Percentiles rank a stretch among this genome's conserved stretches.
Evolutionary conservation across 2,797 vertebrate species (phyloP).

Genomic region (Petrocephalus sullivani): DNA sequence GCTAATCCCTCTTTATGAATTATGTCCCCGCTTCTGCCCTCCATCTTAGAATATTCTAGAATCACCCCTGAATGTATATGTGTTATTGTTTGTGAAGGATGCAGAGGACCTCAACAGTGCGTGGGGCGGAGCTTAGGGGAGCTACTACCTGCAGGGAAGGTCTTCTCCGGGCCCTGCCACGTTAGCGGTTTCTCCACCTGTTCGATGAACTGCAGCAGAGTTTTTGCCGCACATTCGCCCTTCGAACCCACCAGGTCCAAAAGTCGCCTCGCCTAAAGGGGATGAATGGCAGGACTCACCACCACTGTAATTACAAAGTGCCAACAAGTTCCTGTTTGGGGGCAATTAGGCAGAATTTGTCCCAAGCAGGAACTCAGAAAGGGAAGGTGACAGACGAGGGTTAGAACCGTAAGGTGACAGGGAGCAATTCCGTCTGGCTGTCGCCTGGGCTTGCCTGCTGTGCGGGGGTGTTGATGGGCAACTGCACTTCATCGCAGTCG

Average conservation of each 20-base stretch:
- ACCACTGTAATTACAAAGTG: background rate
- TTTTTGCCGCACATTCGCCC: slow-evolving; percentile 61
- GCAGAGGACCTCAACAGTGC: slow-evolving; percentile 9
- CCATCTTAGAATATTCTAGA: background rate
- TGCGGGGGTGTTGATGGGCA: slow-evolving; percentile 66
- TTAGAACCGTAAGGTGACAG: background rate
- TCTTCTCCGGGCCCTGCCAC: slow-evolving; percentile 26
- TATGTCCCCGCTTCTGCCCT: background rate
- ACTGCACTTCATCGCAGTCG: slow-evolving; percentile 64
- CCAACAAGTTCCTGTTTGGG: background rate
- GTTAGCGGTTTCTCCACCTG: slow-evolving; percentile 37
- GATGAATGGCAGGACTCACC: slow-evolving; percentile 1
- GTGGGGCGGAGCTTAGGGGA: background rate
- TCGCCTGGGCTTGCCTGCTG: slow-evolving; percentile 64
- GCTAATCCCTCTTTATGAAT: background rate
- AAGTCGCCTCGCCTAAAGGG: slow-evolving; percentile 66
- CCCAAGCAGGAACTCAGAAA: background rate
- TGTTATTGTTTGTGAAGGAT: background rate
- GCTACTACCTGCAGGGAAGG: slow-evolving; percentile 43
- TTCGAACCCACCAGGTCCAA: slow-evolving; percentile 70
- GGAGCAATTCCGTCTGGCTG: background rate
- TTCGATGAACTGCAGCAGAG: slow-evolving; percentile 56
- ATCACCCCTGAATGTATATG: background rate
- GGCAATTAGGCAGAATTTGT: background rate
- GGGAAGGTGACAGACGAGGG: background rate